Evolutionary conservation across 2,888 invertebrate genomes (phyloP).

Genomic region (Drosophila paramelanica): DNA sequence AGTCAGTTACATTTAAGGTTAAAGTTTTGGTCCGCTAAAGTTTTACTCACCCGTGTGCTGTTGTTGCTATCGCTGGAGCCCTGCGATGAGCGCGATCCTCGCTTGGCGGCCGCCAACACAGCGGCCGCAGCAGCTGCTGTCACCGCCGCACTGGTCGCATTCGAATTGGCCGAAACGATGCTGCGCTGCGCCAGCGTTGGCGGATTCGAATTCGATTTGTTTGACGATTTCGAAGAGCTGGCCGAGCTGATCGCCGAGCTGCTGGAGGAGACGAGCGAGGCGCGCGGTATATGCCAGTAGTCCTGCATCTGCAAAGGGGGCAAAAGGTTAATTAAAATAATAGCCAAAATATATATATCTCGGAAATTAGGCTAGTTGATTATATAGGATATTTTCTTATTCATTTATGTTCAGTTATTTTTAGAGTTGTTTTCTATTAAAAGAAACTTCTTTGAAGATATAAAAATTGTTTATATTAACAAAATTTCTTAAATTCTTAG

Average conservation of each 20-base stretch:
- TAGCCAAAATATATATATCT: neutral
- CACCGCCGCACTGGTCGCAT: conserved; percentile 68
- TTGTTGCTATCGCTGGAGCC: conserved; percentile 90
- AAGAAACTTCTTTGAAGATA: too few species aligned
- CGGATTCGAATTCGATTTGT: conserved; percentile 81
- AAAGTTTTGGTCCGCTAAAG: neutral
- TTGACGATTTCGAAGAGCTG: conserved; percentile 77
- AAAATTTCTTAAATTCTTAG: too few species aligned
- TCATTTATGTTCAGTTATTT: too few species aligned
- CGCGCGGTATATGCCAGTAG: conserved; percentile 93
- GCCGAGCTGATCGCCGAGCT: conserved; percentile 80
- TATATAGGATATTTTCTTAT: too few species aligned
- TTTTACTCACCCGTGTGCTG: conserved; percentile 90
- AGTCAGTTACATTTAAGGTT: conserved; percentile 15
- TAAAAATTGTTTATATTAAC: too few species aligned
- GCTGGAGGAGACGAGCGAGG: conserved; percentile 87
- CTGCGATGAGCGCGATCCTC: conserved; percentile 88
- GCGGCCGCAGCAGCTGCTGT: conserved; percentile 76
- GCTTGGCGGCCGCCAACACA: conserved; percentile 77
- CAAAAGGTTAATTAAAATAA: neutral
- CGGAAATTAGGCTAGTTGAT: too few species aligned
- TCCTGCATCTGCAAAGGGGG: conserved; percentile 83
- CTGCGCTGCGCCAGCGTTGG: conserved; percentile 72
- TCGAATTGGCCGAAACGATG: conserved; percentile 30
- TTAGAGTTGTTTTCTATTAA: too few species aligned